These are phyloP conservation scores for Amiota communis DNA, from an alignment of 2,888 invertebrate genomes.

Conservation along the genomic window DNA sequence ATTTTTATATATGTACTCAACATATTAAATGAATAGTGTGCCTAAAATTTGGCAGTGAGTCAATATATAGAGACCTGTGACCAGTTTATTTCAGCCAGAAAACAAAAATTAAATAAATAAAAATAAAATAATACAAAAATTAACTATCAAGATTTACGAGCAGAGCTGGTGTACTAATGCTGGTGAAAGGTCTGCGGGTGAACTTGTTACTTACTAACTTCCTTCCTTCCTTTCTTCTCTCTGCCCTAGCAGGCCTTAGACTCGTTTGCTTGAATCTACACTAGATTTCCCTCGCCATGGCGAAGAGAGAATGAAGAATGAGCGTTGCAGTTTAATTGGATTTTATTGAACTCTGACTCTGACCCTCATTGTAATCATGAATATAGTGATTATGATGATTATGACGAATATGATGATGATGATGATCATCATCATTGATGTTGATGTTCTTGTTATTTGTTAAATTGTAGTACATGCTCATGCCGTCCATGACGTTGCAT, in stretches of 20 bases:
- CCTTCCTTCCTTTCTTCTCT: background rate
- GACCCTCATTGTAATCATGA: conserved; percentile 51
- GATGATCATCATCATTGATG: background rate
- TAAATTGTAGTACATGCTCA: conserved; percentile 39
- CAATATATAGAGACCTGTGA: conserved; percentile 5
- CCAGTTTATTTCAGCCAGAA: background rate
- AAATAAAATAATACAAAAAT: background rate
- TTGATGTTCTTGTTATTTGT: background rate
- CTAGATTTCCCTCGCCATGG: too few relatives aligned
- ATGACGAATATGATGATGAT: conserved; percentile 1
- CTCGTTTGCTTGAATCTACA: too few relatives aligned
- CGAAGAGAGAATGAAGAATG: background rate
- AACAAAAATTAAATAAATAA: conserved; percentile 5
- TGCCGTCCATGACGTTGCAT: conserved; percentile 39
- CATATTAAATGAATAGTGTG: conserved; percentile 20
- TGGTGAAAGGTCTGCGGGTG: conserved; percentile 58
- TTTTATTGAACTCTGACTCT: conserved; percentile 69
- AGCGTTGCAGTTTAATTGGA: conserved; percentile 60
- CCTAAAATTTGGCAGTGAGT: conserved; percentile 18
- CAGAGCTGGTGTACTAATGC: conserved; percentile 27
- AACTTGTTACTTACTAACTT: conserved; percentile 5
- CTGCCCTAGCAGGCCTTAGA: too few relatives aligned
- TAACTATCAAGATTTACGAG: conserved; percentile 51
- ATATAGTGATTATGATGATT: conserved; percentile 47
- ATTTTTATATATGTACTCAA: too few relatives aligned